Evolutionary conservation across 2,113 vertebrate genomes (phyloP).

Genomic region (Chloropsis hardwickii): DNA sequence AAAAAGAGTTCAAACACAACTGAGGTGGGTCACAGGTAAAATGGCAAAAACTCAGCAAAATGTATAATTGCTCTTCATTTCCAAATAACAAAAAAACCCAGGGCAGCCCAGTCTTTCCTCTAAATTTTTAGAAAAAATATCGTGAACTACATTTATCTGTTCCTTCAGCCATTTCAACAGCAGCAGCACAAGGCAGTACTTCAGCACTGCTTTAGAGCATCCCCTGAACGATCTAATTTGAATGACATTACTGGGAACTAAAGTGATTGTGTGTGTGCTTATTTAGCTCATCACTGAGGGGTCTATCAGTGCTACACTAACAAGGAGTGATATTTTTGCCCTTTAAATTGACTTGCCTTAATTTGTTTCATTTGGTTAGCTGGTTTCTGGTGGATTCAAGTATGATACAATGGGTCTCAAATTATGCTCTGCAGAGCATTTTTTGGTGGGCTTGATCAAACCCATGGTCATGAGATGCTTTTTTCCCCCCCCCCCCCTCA

Average conservation of each 20-base stretch:
- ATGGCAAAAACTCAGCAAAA: neutral
- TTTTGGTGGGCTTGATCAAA: constrained; percentile 4
- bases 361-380: constrained; percentile 46
- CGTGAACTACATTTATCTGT: neutral
- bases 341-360: constrained; percentile 17
- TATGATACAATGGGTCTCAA: neutral
- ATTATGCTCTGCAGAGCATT: constrained; percentile 10
- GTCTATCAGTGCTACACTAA: constrained; percentile 16
- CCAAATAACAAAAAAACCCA: neutral
- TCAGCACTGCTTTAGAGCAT: neutral
- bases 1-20: neutral
- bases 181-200: neutral
- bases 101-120: neutral
- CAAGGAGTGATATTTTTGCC: constrained; percentile 46
- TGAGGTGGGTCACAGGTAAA: neutral
- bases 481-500: neutral
- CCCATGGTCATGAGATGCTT: constrained; percentile 21
- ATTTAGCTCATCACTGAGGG: constrained; percentile 25
- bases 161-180: neutral
- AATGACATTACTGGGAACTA: constrained; percentile 49
- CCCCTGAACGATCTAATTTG: constrained; percentile 13
- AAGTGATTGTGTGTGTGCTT: constrained; percentile 14
- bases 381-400: constrained; percentile 9
- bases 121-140: neutral
- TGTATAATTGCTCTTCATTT: neutral